These are phyloP conservation scores for Goniozus legneri DNA, from an alignment of 1,140 invertebrate species.

Conservation along the genomic window DNA sequence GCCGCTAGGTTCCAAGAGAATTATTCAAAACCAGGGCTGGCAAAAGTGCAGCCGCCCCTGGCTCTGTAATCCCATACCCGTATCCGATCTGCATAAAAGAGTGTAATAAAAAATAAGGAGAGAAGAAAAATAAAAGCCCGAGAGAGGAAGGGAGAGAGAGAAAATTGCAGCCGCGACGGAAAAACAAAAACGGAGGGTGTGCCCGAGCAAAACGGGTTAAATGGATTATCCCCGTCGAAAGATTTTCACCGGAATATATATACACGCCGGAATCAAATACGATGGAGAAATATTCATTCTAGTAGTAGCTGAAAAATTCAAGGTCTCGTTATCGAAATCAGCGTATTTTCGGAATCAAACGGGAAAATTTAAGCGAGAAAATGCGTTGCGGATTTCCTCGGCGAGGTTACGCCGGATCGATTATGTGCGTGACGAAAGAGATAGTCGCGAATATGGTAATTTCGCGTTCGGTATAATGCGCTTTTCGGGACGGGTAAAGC, in stretches of 20 bases:
- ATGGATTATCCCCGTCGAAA: too few species aligned
- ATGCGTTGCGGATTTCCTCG: too few species aligned
- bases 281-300: too few species aligned
- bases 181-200: constrained; percentile 28
- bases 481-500: constrained; percentile 39
- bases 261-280: too few species aligned
- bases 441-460: constrained; percentile 49
- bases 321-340: too few species aligned
- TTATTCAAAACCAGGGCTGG: constrained; percentile 38
- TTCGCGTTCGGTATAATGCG: constrained; percentile 34
- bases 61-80: constrained; percentile 37
- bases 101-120: not conserved
- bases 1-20: constrained; percentile 30
- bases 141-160: constrained; percentile 33
- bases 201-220: too few species aligned
- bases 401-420: constrained; percentile 10
- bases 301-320: too few species aligned
- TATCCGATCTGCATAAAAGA: constrained; percentile 30
- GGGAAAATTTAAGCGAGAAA: too few species aligned
- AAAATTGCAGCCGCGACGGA: constrained; percentile 23
- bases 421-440: constrained; percentile 52
- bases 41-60: constrained; percentile 43
- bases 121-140: constrained; percentile 28
- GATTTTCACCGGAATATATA: too few species aligned
- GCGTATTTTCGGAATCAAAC: too few species aligned